phyloP scores from a whole-genome alignment of 2,888 invertebrate species.

The Orchesellides sinensis region DNA sequence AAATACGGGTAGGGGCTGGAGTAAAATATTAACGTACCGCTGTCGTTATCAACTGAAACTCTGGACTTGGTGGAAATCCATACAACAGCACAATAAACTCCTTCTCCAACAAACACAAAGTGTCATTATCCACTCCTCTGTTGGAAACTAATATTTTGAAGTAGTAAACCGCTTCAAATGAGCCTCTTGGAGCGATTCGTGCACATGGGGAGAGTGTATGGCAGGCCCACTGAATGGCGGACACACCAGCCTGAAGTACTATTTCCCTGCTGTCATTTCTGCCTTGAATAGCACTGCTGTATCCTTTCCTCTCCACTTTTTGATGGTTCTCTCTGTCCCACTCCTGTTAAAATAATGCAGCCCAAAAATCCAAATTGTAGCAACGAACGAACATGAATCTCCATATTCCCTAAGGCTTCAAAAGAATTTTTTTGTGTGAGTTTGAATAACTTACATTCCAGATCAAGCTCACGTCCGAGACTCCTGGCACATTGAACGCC shows the following conservation, averaged over 20 bases:
- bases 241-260: slow-evolving; percentile 53
- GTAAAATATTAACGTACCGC: slow-evolving; percentile 32
- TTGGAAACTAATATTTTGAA: slow-evolving; percentile 63
- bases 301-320: slow-evolving; percentile 36
- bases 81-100: slow-evolving; percentile 67
- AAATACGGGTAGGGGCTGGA: too few species aligned
- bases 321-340: slow-evolving; percentile 51
- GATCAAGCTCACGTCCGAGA: slow-evolving; percentile 71
- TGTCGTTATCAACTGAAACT: slow-evolving; percentile 65
- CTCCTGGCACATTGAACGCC: slow-evolving; percentile 69
- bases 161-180: slow-evolving; percentile 58
- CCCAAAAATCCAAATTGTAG: too few species aligned
- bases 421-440: neutral
- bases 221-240: slow-evolving; percentile 36
- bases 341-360: slow-evolving; percentile 58
- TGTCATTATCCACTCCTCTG: slow-evolving; percentile 65
- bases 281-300: neutral
- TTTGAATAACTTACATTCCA: slow-evolving; percentile 61
- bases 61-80: slow-evolving; percentile 69
- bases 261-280: slow-evolving; percentile 39
- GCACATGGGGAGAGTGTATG: slow-evolving; percentile 69
- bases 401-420: too few species aligned
- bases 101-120: slow-evolving; percentile 64
- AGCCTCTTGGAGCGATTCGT: slow-evolving; percentile 55
- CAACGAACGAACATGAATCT: too few species aligned